Evolutionary conservation across 2,113 vertebrate genomes (phyloP).

Genomic region (Upupa epops): DNA sequence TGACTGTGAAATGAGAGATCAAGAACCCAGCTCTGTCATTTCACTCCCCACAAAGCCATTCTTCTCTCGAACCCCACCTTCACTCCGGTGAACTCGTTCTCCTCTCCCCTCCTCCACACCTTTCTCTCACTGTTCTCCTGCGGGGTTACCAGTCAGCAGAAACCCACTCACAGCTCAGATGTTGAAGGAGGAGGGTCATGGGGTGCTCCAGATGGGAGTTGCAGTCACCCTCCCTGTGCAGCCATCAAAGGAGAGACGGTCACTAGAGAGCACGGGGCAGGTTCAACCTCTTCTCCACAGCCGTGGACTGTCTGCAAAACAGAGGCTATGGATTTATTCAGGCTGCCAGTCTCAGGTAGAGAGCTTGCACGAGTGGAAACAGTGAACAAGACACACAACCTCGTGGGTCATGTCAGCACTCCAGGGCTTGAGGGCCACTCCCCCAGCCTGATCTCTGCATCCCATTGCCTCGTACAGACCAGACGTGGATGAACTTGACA

Average conservation of each 20-base stretch:
- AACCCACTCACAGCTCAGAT: neutral
- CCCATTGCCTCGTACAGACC: neutral
- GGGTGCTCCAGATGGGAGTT: neutral
- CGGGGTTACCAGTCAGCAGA: neutral
- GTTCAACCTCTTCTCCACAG: neutral
- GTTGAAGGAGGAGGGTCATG: neutral
- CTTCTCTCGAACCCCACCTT: conserved; percentile 39
- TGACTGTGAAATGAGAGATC: conserved; percentile 43
- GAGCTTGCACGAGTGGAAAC: neutral
- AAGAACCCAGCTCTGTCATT: conserved; percentile 41
- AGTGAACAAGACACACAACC: neutral
- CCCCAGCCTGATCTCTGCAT: neutral
- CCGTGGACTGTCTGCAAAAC: neutral
- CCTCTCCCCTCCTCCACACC: neutral
- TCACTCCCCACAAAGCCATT: conserved; percentile 28
- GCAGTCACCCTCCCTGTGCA: neutral
- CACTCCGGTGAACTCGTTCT: neutral
- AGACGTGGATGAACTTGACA: neutral
- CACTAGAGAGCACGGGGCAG: neutral
- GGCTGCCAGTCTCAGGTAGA: neutral
- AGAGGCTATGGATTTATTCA: neutral
- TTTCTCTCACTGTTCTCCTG: conserved; percentile 11
- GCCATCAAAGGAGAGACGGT: neutral
- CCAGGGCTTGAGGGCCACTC: neutral
- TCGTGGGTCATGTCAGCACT: neutral